phyloP scores from a whole-genome alignment of 2,888 invertebrate genomes.

The Electrophaes corylata region DNA sequence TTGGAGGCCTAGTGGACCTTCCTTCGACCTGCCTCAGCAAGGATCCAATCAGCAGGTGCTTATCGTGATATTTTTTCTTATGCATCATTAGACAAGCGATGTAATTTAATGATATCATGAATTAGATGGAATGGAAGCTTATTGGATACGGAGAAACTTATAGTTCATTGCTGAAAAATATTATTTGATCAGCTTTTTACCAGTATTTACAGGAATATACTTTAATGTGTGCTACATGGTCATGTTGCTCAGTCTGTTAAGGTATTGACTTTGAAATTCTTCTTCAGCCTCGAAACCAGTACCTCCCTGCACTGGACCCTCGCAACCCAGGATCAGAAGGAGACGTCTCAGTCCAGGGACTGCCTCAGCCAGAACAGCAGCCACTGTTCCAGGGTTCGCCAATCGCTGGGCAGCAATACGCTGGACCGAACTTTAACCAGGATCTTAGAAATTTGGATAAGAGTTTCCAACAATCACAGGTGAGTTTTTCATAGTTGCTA shows the following conservation, averaged over 20 bases:
- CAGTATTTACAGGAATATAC: no score
- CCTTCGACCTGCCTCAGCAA: conserved; percentile 66
- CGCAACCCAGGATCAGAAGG: conserved; percentile 53
- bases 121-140: no score
- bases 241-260: no score
- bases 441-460: conserved; percentile 66
- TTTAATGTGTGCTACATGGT: no score
- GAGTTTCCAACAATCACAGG: conserved; percentile 63
- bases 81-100: background rate
- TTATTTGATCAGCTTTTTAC: no score
- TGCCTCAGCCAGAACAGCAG: conserved; percentile 66
- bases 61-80: background rate
- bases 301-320: conserved; percentile 66
- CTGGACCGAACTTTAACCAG: conserved; percentile 62
- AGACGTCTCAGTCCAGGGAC: conserved; percentile 74
- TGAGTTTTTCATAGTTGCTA: background rate
- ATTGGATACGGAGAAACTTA: no score
- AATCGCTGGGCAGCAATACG: conserved; percentile 68
- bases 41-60: conserved; percentile 34
- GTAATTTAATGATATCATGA: no score
- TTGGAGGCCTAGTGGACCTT: conserved; percentile 72
- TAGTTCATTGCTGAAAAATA: no score
- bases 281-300: conserved; percentile 49
- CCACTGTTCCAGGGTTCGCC: conserved; percentile 72
- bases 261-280: background rate